phyloP scores from a whole-genome alignment of 2,797 vertebrate species.

The Sphaeramia orbicularis region DNA sequence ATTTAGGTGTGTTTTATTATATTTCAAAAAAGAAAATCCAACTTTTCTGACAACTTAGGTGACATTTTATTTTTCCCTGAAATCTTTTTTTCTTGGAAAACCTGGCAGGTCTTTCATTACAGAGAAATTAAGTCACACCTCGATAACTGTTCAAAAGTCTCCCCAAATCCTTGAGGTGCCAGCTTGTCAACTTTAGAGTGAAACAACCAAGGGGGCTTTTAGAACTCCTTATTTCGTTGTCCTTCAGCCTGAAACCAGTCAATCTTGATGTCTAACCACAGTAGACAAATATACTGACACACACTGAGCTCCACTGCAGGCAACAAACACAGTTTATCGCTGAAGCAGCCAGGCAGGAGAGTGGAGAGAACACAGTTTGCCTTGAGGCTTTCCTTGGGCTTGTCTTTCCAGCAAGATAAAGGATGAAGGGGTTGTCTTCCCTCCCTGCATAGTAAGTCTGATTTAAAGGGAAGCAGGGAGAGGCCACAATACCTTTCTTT shows the following conservation, averaged over 20 bases:
- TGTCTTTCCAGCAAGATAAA: conserved; percentile 72
- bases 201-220: conserved; percentile 17
- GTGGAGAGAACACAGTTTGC: conserved; percentile 58
- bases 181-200: conserved; percentile 9
- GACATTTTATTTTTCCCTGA: background rate
- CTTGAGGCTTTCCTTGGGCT: conserved; percentile 64
- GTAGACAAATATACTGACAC: conserved; percentile 44
- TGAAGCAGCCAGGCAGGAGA: conserved; percentile 50
- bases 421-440: conserved; percentile 70
- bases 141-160: background rate
- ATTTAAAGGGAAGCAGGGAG: conserved; percentile 71
- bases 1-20: too few relatives aligned
- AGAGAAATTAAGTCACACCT: conserved; percentile 4
- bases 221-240: conserved; percentile 4
- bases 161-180: conserved; percentile 6
- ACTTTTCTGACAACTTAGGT: too few relatives aligned
- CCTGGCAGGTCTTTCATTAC: background rate
- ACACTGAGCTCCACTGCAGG: conserved; percentile 46
- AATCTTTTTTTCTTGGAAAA: background rate
- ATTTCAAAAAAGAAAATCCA: too few relatives aligned
- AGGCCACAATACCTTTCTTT: conserved; percentile 49
- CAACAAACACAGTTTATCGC: conserved; percentile 59
- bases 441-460: conserved; percentile 68
- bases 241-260: conserved; percentile 48
- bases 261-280: conserved; percentile 42